These are phyloP conservation scores for Neodiprion lecontei DNA, from an alignment of 1,140 invertebrate genomes.

Conservation along the genomic window DNA sequence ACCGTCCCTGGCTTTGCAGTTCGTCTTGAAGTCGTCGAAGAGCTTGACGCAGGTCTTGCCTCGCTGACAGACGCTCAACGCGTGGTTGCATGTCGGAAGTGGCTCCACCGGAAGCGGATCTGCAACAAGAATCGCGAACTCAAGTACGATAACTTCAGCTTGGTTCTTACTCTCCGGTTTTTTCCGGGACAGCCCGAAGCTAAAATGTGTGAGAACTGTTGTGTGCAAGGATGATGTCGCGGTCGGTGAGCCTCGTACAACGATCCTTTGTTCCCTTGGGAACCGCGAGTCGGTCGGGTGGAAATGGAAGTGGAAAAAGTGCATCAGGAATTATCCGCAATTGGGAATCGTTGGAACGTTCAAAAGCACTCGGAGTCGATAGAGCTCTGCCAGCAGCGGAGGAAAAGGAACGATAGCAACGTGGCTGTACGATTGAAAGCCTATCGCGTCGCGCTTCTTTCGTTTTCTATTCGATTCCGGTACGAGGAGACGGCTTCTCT, in stretches of 20 bases:
- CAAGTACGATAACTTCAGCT: too few relatives aligned
- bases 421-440: neutral
- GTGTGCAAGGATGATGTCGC: neutral
- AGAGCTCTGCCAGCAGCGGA: neutral
- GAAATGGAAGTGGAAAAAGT: constrained; percentile 33
- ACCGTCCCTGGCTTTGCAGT: constrained; percentile 82
- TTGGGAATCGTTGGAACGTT: constrained; percentile 49
- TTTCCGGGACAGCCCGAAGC: neutral
- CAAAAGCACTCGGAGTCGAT: constrained; percentile 45
- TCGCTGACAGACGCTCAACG: constrained; percentile 80
- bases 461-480: neutral
- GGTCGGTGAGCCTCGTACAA: neutral
- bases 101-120: constrained; percentile 86
- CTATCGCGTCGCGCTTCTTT: neutral
- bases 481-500: neutral
- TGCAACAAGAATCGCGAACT: constrained; percentile 24
- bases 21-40: constrained; percentile 83
- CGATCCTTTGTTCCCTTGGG: neutral
- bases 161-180: neutral
- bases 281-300: neutral
- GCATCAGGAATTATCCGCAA: constrained; percentile 52
- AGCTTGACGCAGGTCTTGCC: constrained; percentile 78
- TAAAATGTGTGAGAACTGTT: too few relatives aligned
- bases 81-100: constrained; percentile 86
- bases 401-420: neutral